Evolutionary conservation across 2,113 vertebrate species (phyloP).

Genomic region (Hypanus sabinus): DNA sequence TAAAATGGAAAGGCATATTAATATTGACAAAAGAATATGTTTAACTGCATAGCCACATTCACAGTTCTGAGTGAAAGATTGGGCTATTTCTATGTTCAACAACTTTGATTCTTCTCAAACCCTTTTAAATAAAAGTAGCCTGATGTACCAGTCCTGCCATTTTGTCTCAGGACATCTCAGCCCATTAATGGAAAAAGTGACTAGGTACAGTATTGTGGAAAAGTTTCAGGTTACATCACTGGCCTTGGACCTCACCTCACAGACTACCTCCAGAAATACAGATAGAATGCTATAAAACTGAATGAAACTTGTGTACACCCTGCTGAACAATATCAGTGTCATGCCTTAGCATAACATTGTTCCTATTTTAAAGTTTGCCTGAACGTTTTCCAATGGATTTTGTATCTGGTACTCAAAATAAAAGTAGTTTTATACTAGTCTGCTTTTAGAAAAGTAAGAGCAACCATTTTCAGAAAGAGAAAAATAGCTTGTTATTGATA

Average conservation of each 20-base stretch:
- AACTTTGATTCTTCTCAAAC: background rate
- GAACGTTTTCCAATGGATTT: background rate
- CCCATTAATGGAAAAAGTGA: background rate
- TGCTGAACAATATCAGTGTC: background rate
- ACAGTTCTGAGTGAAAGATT: background rate
- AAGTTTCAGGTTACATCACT: background rate
- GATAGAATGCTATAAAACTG: background rate
- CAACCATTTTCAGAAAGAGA: constrained; percentile 1
- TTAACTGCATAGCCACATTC: background rate
- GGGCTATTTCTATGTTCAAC: background rate
- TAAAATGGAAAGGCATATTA: background rate
- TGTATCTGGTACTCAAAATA: background rate
- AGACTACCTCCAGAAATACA: background rate
- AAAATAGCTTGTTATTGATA: background rate
- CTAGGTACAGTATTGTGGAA: background rate
- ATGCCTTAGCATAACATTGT: background rate
- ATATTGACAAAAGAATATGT: background rate
- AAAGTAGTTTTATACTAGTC: background rate
- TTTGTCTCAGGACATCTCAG: background rate
- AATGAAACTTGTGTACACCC: too few relatives aligned
- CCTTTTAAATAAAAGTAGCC: background rate
- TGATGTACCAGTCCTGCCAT: background rate
- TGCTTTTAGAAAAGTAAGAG: background rate
- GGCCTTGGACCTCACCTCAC: background rate
- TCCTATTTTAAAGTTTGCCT: too few relatives aligned